Evolutionary conservation across 1,140 invertebrate genomes (phyloP), one percentile per base, ranked within the genome.

Genomic region (Archivesica marissinica): DNA sequence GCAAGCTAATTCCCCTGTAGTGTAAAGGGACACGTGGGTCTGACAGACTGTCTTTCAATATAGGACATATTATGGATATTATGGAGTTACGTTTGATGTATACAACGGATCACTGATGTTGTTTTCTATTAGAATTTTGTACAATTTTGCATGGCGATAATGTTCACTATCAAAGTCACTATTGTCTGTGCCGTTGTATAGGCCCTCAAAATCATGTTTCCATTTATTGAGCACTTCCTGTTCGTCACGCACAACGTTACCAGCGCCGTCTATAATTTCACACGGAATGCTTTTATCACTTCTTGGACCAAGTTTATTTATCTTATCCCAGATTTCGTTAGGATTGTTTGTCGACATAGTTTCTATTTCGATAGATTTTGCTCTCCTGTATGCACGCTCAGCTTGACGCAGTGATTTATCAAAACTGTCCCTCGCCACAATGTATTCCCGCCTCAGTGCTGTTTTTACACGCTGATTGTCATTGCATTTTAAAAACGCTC

Each of bases 21-120:
- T n/a, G n/a, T n/a, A n/a, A n/a, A n/a, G n/a, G n/a, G n/a, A n/a
- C n/a, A n/a, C n/a, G n/a, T n/a, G n/a, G n/a, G 41, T 84, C 81
- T 0, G 54, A 50, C 0, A 38, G 11, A 33, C 15, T 39, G 44
- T 84, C 81, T 41, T 84, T 84, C 44, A 72, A 35, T 33, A 84
- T 84, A 2, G 81, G 81, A 52, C 50, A 74, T 1, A 84, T 84
- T 9, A 84, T 59, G 20, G 81, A n/a, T 47, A 35, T 77, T 59
- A 77, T 9, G 15, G 2, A 33, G 15, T 33, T 50, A 13, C 47
- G 6, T 20, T 72, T 39, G 11, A 13, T 11, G 56, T 17, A 28
- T 72, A 74, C 33, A 61, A 15, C 23, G 74, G 52, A 39, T 87
- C 66, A 20, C n/a, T 38, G 3, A 72, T 54, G 20, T 75, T 66